Evolutionary conservation across 2,888 invertebrate species (phyloP).

Genomic region (Neocrepidodera transversa): DNA sequence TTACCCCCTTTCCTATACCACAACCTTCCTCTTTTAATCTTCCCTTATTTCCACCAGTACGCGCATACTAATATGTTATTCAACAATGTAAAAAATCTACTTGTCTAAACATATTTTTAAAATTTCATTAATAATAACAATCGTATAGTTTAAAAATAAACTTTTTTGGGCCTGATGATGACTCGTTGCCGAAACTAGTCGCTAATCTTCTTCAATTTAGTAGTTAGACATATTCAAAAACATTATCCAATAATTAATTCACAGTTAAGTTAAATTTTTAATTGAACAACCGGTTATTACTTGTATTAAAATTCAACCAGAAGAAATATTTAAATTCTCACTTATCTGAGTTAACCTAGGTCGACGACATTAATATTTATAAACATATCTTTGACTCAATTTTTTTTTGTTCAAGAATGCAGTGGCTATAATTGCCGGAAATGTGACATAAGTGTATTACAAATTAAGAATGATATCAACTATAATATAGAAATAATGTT

Average conservation of each 20-base stretch:
- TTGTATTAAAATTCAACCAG: slow-evolving; percentile 8
- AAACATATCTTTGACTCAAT: background rate
- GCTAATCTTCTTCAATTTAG: background rate
- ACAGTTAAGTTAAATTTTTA: background rate
- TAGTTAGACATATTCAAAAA: slow-evolving; percentile 9
- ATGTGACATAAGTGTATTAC: slow-evolving; percentile 6
- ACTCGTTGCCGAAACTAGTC: no score
- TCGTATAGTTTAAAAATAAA: no score
- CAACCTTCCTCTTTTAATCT: no score
- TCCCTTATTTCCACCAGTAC: no score
- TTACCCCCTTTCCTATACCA: no score
- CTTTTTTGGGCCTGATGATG: no score
- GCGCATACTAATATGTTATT: no score
- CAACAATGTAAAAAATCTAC: no score
- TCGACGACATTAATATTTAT: slow-evolving; percentile 25
- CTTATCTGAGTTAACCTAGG: slow-evolving; percentile 17
- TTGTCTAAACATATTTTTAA: no score
- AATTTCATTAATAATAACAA: no score
- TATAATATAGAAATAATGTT: no score
- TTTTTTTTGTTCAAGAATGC: background rate
- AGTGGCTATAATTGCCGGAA: slow-evolving; percentile 2
- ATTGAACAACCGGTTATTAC: slow-evolving; percentile 21
- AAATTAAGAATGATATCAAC: background rate
- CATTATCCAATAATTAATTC: slow-evolving; percentile 15
- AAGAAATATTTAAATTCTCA: slow-evolving; percentile 22